phyloP scores from a whole-genome alignment of 2,797 vertebrate genomes.

The Xerus rutilus region DNA sequence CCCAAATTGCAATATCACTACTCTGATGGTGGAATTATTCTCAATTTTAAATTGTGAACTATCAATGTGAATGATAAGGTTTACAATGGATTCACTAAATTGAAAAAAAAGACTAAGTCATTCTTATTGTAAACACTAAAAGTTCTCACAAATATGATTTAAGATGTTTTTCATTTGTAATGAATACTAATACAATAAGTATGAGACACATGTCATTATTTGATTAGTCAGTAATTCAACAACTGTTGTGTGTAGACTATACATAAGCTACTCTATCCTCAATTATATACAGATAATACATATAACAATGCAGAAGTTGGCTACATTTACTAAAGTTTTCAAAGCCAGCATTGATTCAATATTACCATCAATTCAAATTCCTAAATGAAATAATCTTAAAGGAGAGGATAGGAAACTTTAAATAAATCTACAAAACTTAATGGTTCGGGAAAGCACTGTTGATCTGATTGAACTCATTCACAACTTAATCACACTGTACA shows the following conservation, averaged over 20 bases:
- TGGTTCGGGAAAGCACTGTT: neutral
- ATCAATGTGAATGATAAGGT: neutral
- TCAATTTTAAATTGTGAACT: constrained; percentile 21
- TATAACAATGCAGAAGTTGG: neutral
- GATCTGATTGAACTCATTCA: neutral
- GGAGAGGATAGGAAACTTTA: neutral
- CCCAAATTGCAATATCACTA: neutral
- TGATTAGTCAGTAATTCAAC: constrained; percentile 8
- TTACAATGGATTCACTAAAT: neutral
- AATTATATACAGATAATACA: neutral
- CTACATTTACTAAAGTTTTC: neutral
- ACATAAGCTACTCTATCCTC: neutral
- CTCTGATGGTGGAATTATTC: neutral
- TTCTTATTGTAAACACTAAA: constrained; percentile 16
- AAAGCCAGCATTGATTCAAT: neutral
- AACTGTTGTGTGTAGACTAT: neutral
- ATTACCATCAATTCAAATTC: neutral
- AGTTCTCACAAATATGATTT: neutral
- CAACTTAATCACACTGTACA: neutral
- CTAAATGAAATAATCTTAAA: constrained; percentile 5
- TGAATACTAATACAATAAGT: neutral
- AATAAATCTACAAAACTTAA: neutral
- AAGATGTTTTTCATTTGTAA: neutral
- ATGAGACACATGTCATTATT: neutral
- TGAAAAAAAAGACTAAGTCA: neutral